Percentiles rank a stretch among this genome's conserved stretches.
These are phyloP conservation scores for Callithrix jacchus DNA, from an alignment of 2,113 vertebrate genomes.

Conservation along the genomic window DNA sequence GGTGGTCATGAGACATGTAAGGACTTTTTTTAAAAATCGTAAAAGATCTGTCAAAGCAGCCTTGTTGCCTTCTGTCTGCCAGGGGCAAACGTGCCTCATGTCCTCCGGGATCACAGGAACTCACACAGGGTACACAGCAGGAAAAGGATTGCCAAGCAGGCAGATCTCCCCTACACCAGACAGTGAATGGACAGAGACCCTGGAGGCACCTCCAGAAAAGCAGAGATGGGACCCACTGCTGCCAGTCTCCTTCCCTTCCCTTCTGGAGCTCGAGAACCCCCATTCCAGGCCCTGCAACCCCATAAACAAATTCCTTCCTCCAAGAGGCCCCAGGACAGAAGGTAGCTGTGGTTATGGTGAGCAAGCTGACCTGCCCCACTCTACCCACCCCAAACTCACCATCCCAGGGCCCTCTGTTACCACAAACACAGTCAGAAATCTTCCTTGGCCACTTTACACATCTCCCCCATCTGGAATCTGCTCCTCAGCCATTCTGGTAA, in stretches of 20 bases:
- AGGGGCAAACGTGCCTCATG: background rate
- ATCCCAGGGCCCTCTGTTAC: conserved; percentile 64
- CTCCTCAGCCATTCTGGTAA: conserved; percentile 84
- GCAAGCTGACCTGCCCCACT: background rate
- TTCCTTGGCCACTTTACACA: conserved; percentile 86
- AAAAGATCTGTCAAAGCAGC: background rate
- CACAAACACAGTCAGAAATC: conserved; percentile 85
- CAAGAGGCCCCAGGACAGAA: too few species aligned
- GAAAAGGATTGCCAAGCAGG: background rate
- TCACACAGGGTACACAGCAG: background rate
- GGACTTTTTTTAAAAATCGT: background rate
- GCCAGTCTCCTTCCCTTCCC: background rate
- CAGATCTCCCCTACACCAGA: background rate
- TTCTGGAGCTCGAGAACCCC: background rate
- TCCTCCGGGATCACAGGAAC: background rate
- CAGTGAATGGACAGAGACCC: too few species aligned
- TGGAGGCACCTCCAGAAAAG: background rate
- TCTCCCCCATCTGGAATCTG: conserved; percentile 85
- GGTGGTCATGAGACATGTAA: background rate
- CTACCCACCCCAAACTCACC: background rate
- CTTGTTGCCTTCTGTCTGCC: background rate
- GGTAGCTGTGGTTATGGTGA: fast-evolving
- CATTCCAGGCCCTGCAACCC: background rate
- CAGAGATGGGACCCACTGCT: background rate
- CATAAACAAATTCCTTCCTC: background rate